phyloP scores from a whole-genome alignment of 2,113 vertebrate species.

The Cynocephalus volans region DNA sequence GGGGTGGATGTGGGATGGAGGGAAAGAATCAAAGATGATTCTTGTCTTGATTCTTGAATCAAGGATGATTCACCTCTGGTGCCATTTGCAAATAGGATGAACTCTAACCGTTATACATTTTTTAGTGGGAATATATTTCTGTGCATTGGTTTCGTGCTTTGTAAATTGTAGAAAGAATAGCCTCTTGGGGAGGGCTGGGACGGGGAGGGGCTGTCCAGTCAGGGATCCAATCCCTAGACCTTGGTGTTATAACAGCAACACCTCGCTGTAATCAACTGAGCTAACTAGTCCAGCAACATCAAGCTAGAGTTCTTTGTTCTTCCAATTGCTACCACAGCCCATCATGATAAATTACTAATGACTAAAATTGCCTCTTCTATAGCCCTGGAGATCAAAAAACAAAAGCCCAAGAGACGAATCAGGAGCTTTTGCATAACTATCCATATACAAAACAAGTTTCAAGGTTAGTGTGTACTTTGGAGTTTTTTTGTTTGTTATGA shows the following conservation, averaged over 20 bases:
- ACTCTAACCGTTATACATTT: background rate
- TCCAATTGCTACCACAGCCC: background rate
- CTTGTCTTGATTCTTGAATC: background rate
- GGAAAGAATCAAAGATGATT: background rate
- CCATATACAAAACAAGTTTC: background rate
- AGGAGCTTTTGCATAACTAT: background rate
- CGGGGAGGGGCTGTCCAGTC: too few relatives aligned
- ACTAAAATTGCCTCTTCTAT: background rate
- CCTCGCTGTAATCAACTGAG: too few relatives aligned
- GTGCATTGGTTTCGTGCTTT: background rate
- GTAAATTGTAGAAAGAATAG: background rate
- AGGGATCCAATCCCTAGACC: too few relatives aligned
- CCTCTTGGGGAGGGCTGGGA: background rate
- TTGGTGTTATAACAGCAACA: too few relatives aligned
- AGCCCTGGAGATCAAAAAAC: background rate
- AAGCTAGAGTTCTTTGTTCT: conserved; percentile 37
- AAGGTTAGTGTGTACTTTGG: conserved; percentile 33
- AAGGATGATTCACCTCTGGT: background rate
- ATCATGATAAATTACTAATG: conserved; percentile 13
- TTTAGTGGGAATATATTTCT: background rate
- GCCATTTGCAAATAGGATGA: background rate
- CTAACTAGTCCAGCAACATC: background rate
- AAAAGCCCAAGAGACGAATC: conserved; percentile 22
- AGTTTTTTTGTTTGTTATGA: conserved; percentile 19
- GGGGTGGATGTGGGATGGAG: background rate